Evolutionary conservation across 2,797 vertebrate genomes (phyloP).

Genomic region (Clarias laeviceps): DNA sequence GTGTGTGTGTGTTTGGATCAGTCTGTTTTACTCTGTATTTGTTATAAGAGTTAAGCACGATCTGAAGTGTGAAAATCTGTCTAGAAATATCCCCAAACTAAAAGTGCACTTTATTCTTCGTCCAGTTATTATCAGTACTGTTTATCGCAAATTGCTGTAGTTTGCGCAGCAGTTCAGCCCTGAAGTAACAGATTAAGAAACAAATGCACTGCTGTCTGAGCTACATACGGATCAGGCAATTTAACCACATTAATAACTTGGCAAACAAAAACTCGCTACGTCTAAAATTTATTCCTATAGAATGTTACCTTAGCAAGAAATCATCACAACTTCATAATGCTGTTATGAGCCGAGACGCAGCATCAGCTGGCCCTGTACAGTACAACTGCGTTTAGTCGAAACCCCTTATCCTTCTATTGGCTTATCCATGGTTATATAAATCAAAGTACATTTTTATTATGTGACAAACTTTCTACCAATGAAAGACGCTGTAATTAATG

Average conservation of each 20-base stretch:
- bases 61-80: not conserved
- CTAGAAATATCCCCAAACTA: not conserved
- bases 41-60: not conserved
- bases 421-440: not conserved
- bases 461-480: not conserved
- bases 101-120: not conserved
- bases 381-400: not conserved
- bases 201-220: not conserved
- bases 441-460: not conserved
- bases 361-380: not conserved
- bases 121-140: not conserved
- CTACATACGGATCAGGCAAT: not conserved
- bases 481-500: not conserved
- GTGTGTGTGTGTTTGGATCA: not conserved
- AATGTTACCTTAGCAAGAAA: not conserved
- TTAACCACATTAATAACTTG: no score
- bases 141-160: not conserved
- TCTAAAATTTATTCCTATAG: not conserved
- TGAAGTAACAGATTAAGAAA: not conserved
- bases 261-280: not conserved
- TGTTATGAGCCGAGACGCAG: not conserved
- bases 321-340: not conserved
- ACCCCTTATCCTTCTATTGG: no score
- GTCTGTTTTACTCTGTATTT: not conserved
- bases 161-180: not conserved